phyloP scores from a whole-genome alignment of 2,113 vertebrate species.

The Aleadryas rufinucha region DNA sequence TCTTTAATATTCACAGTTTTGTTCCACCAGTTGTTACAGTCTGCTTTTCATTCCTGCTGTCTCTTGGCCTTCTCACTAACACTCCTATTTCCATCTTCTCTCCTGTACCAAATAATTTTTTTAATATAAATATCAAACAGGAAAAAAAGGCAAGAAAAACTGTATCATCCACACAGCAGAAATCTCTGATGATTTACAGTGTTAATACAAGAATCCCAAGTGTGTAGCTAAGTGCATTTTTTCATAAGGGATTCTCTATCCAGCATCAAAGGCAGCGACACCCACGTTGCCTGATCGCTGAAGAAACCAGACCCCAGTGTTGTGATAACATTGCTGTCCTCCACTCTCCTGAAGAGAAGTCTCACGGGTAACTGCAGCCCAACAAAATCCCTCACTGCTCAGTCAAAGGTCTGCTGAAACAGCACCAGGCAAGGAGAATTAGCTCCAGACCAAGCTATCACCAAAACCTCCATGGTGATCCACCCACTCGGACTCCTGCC shows the following conservation, averaged over 20 bases:
- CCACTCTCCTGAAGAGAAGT: too few species aligned
- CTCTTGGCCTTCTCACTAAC: not conserved
- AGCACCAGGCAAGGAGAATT: not conserved
- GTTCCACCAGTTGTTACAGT: not conserved
- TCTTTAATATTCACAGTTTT: not conserved
- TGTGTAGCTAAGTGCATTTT: not conserved
- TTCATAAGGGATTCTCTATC: not conserved
- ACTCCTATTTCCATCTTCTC: not conserved
- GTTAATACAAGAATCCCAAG: not conserved
- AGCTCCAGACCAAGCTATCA: not conserved
- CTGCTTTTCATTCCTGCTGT: not conserved
- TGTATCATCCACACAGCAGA: not conserved
- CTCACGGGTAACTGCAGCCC: not conserved
- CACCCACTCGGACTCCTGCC: rapidly evolving
- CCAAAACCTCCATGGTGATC: not conserved
- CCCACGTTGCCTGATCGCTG: too few species aligned
- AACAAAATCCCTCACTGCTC: not conserved
- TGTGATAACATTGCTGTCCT: rapidly evolving
- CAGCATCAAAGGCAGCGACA: not conserved
- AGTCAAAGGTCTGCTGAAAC: not conserved
- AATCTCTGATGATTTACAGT: not conserved
- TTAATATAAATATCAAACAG: not conserved
- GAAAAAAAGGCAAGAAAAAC: not conserved
- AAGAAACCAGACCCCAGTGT: rapidly evolving
- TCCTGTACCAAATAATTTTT: not conserved